These are phyloP conservation scores for Baronia brevicornis DNA, from an alignment of 2,888 invertebrate species.

Conservation along the genomic window DNA sequence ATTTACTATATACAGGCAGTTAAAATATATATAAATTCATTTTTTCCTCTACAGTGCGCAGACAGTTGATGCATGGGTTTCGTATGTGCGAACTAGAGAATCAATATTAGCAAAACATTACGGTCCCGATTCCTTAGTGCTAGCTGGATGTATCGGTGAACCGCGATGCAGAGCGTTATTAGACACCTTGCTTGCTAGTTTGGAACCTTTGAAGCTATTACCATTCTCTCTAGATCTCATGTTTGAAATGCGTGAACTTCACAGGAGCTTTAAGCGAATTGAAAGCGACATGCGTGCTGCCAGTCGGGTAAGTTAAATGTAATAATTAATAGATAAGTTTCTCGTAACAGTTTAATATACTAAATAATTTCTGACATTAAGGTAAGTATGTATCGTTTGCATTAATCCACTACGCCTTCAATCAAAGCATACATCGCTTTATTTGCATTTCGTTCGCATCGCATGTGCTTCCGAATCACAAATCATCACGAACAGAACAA, in stretches of 20 bases:
- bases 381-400: conserved; percentile 34
- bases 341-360: conserved; percentile 19
- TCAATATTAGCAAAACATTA: conserved; percentile 88
- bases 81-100: conserved; percentile 89
- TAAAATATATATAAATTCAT: background rate
- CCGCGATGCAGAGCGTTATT: conserved; percentile 77
- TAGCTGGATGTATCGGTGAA: conserved; percentile 75
- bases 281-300: conserved; percentile 73
- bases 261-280: conserved; percentile 83
- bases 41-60: conserved; percentile 75
- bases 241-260: conserved; percentile 85
- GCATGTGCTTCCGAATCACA: conserved; percentile 68
- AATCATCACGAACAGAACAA: conserved; percentile 46
- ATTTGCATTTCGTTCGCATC: conserved; percentile 74
- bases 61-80: conserved; percentile 93
- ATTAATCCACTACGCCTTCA: conserved; percentile 38
- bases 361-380: conserved; percentile 21
- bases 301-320: conserved; percentile 52
- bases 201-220: conserved; percentile 86
- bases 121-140: conserved; percentile 82
- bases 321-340: conserved; percentile 12
- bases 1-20: background rate
- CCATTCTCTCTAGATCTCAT: conserved; percentile 89
- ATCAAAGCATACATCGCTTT: conserved; percentile 55
- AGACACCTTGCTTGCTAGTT: conserved; percentile 83